Conservation (phyloP, 2,113 vertebrate species). For the Lates calcarifer region DNA sequence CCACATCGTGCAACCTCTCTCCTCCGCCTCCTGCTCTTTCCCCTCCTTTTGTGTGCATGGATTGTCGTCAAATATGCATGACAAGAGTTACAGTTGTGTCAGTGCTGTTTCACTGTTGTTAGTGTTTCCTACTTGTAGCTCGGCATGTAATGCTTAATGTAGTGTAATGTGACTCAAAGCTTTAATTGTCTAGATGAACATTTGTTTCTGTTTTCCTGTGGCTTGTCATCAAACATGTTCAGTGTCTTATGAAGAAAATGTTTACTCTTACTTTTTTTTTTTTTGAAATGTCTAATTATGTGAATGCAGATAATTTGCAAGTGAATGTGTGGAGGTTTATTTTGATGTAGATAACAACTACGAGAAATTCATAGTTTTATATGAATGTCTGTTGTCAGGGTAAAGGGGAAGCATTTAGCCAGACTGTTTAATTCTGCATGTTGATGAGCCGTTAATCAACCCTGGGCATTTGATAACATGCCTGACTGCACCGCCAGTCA, state of each 20-base stretch:
- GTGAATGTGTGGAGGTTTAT: conserved; percentile 38
- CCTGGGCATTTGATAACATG: conserved; percentile 77
- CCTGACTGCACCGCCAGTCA: conserved; percentile 77
- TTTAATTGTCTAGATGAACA: conserved; percentile 55
- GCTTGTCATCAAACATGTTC: conserved; percentile 60
- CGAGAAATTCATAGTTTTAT: conserved; percentile 58
- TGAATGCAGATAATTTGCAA: conserved; percentile 40
- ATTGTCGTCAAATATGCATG: conserved; percentile 73
- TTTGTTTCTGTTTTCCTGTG: conserved; percentile 55
- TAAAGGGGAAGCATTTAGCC: conserved; percentile 60
- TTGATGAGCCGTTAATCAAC: conserved; percentile 79
- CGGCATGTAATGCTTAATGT: conserved; percentile 65
- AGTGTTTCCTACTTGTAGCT: conserved; percentile 41
- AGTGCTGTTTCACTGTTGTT: conserved; percentile 55
- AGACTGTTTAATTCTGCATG: conserved; percentile 75
- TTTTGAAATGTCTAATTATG: conserved; percentile 52
- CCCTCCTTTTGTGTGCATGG: conserved; percentile 70
- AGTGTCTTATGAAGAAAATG: conserved; percentile 62
- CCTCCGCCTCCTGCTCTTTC: conserved; percentile 53
- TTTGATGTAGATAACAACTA: conserved; percentile 16
- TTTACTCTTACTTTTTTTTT: conserved; percentile 32
- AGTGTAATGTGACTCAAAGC: conserved; percentile 57
- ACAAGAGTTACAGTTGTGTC: conserved; percentile 53
- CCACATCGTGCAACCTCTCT: conserved; percentile 52
- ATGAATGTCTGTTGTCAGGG: conserved; percentile 55